These are phyloP conservation scores for Platanista minor DNA, from an alignment of 2,113 vertebrate species.

Conservation along the genomic window DNA sequence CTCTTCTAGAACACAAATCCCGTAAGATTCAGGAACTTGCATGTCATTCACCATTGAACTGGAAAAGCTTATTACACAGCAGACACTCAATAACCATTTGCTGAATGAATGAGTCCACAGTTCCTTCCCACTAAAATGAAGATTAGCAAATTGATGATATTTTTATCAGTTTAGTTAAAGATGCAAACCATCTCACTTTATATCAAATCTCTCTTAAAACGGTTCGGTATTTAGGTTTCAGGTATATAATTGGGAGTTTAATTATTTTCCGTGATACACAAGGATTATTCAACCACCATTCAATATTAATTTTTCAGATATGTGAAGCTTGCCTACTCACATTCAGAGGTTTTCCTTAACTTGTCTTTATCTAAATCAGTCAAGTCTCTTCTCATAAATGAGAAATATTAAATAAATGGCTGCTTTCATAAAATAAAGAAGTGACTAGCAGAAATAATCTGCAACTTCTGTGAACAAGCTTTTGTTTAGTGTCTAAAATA, in stretches of 20 bases:
- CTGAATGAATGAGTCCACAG: not conserved
- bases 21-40: fast-evolving
- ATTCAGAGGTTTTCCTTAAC: not conserved
- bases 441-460: not conserved
- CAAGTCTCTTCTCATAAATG: conserved; percentile 19
- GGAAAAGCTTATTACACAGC: not conserved
- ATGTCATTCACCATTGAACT: fast-evolving
- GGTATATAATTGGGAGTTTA: not conserved
- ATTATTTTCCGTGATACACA: not conserved
- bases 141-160: not conserved
- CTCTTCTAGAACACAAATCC: not conserved
- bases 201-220: not conserved
- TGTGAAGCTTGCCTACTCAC: not conserved
- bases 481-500: not conserved
- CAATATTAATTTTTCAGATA: not conserved
- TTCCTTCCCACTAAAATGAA: not conserved
- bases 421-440: not conserved
- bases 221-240: not conserved
- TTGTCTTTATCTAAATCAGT: not conserved
- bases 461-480: not conserved
- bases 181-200: not conserved
- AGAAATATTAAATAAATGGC: conserved; percentile 25
- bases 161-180: not conserved
- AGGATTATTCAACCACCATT: not conserved
- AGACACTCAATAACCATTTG: not conserved